phyloP scores from a whole-genome alignment of 1,140 invertebrate species.

The Dysdera silvatica region DNA sequence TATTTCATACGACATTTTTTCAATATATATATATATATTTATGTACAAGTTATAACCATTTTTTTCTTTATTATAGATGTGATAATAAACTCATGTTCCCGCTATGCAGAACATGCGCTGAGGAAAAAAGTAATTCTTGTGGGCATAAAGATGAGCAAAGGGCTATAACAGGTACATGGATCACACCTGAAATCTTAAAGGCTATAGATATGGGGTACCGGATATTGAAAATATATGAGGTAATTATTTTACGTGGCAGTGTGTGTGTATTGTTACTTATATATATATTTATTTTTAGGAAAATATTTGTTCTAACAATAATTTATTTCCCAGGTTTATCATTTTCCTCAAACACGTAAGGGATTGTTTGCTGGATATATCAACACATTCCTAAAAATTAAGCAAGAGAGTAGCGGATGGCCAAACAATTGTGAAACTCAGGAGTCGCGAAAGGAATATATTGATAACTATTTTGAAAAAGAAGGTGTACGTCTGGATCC shows the following conservation, averaged over 20 bases:
- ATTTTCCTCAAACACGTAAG: background rate
- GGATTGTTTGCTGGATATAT: conserved; percentile 31
- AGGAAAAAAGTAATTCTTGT: background rate
- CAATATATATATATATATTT: no score
- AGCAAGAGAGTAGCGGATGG: conserved; percentile 33
- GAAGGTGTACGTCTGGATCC: conserved; percentile 41
- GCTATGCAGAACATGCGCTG: background rate
- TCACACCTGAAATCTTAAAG: background rate
- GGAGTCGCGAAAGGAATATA: conserved; percentile 37
- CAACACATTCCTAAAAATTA: conserved; percentile 33
- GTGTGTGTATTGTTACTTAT: background rate
- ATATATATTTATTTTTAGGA: background rate
- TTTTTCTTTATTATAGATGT: no score
- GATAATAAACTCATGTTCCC: conserved; percentile 1
- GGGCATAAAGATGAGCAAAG: background rate
- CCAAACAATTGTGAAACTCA: conserved; percentile 34
- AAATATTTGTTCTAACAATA: no score
- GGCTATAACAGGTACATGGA: background rate
- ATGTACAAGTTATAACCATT: no score
- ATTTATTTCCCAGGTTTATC: conserved; percentile 5
- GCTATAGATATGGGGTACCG: background rate
- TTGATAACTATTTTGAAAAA: conserved; percentile 37
- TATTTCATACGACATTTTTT: no score
- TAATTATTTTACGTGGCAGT: no score
- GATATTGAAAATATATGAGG: background rate